Base-by-base conservation (phyloP, 2,888 invertebrate species). In the Tanytarsus gracilentus region DNA sequence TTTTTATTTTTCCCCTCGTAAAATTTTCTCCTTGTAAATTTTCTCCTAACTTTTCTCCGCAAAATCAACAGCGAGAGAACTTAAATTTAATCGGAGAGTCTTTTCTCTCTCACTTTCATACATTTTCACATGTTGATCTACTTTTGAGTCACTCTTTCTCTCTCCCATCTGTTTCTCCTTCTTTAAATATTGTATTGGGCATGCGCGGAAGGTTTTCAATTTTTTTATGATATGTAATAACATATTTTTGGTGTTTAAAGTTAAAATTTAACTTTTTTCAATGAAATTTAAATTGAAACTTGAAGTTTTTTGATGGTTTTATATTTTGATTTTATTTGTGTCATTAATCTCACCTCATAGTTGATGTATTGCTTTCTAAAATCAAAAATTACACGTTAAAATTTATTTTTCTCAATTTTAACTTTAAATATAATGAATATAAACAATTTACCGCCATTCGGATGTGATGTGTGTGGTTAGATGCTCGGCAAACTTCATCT, bases 401-500 rank as follows among this genome's bases (percentile, higher is more conserved):
- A 21, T 48, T 27, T 4, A 53, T 36, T 40, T 56, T 8, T 5
- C n/a, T 40, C 11, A 40, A 40, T 14, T 16, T 30, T 51, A 11
- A 25, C 4, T 7, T 18, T 2, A 23, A 16, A 7, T 44, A 27
- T 18, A 11, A 1, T 3, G 7, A 40, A 21, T 26, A 4, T 29
- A 1, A 29, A 7, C 2, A 26, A 50, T 14, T 16, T 29, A 27
- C 48, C 50, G 79, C 92, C 92, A 92, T 79, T 93, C 92, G 62
- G 92, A 92, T 61, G 92, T 93, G 65, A 93, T 88, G 69, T 93
- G 92, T 36, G 90, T 88, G 36, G 84, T 78, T 63, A 92, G 77
- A 75, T 92, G 91, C 74, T 93, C 90, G 9, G 91, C 86, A 71
- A 93, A 92, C 78, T 92, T 93, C 92, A 92, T 93, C 65, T 66